These are phyloP conservation scores for Serrognathus titanus DNA, from an alignment of 2,888 invertebrate genomes.

Conservation along the genomic window DNA sequence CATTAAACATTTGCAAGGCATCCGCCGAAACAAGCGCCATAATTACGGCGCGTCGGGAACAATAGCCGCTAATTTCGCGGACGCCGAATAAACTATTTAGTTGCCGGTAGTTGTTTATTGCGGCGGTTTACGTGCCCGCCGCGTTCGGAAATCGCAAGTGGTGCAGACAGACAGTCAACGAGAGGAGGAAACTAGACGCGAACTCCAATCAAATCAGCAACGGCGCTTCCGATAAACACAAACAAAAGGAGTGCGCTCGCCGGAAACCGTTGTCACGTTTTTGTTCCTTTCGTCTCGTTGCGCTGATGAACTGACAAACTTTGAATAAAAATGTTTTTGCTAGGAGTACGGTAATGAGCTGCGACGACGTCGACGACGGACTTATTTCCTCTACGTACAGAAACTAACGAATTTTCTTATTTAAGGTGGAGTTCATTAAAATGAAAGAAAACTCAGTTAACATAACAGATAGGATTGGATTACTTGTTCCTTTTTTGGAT, in stretches of 20 bases:
- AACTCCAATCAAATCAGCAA: constrained; percentile 19
- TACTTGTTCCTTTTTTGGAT: too few species aligned
- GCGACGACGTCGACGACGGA: not conserved
- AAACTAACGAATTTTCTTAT: too few species aligned
- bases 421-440: too few species aligned
- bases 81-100: not conserved
- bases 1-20: not conserved
- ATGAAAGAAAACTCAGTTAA: too few species aligned
- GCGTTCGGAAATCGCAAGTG: constrained; percentile 4
- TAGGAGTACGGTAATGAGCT: not conserved
- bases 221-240: constrained; percentile 13
- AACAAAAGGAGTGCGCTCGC: constrained; percentile 13
- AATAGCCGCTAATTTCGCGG: constrained; percentile 4
- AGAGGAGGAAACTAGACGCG: constrained; percentile 5
- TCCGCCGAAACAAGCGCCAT: not conserved
- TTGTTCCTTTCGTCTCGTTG: constrained; percentile 13
- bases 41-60: not conserved
- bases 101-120: constrained; percentile 2
- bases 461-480: too few species aligned
- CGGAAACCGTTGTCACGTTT: constrained; percentile 13
- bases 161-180: constrained; percentile 9
- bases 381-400: not conserved
- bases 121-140: not conserved
- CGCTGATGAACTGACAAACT: constrained; percentile 9
- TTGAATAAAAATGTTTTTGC: constrained; percentile 7